Base-by-base conservation (phyloP, 1,140 invertebrate genomes). In the Hermatobates lingyangjiaoensis region DNA sequence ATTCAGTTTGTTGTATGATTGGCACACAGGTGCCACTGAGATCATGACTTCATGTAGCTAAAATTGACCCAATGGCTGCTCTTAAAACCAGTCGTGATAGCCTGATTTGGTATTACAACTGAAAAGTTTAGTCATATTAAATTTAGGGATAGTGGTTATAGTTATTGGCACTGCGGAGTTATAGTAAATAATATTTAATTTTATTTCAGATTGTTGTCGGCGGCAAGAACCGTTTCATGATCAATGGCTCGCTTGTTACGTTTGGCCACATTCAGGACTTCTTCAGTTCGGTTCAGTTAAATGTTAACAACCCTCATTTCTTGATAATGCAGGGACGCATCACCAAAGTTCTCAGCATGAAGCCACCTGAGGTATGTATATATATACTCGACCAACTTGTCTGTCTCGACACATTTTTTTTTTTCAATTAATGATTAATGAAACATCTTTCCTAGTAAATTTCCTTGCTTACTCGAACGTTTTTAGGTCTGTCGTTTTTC, bases 291-390 rank as follows among this genome's bases (percentile, higher is more conserved):
- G 83, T 98, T 5, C 91, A 96, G 62, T 69, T 99, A 1, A 99
- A 99, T 68, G 89, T 98, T 0, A 98, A 98, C 67, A 98, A 98
- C 73, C 95, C 95, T 2, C 94, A 98, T 66, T 99, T 98, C 66
- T 76, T 99, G 3, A 99, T 99, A 58, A 98, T 99, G 95, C 96
- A 99, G 74, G 96, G 96, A 7, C 77, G 93, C 60, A 96, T 99
- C 49, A 98, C 94, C 0, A 98, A 98, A 75, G 95, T 99, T 1
- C 72, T 98, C 2, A 98, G 96, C 64, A 98, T 98, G 94, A 98
- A 97, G 63, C 91, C 95, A 15, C 75, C 79, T 52, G 94, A 99
- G 74, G 85, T 89, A 68, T 60, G n/a, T n/a, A 54, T 51, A 51
- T 50, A 15, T 15, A 15, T 45, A 7, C 7, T 45, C 21, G n/a